These are phyloP conservation scores for Pherbina coryleti DNA, from an alignment of 2,888 invertebrate genomes.

Conservation along the genomic window DNA sequence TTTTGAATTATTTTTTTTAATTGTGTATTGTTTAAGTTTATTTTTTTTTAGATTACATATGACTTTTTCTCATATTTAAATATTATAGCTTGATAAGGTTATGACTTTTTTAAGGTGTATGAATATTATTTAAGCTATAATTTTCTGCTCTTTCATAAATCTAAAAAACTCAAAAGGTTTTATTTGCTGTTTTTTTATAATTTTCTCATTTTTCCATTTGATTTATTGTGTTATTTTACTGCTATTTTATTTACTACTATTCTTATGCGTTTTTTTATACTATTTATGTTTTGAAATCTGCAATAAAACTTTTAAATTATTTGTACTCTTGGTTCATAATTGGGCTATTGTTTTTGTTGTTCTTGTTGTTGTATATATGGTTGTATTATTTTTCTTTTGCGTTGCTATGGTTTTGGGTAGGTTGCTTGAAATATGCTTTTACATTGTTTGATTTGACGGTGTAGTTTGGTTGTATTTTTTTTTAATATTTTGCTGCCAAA, in stretches of 20 bases:
- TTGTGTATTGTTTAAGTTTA: too few species aligned
- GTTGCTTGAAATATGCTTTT: constrained; percentile 39
- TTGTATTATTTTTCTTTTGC: constrained; percentile 40
- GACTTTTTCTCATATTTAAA: not conserved
- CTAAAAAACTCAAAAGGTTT: constrained; percentile 37
- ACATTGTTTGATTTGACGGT: constrained; percentile 47
- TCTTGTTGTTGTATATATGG: constrained; percentile 44
- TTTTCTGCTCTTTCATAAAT: constrained; percentile 26
- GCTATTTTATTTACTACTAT: constrained; percentile 37
- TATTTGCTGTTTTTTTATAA: constrained; percentile 45
- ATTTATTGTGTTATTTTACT: constrained; percentile 32
- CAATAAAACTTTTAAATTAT: constrained; percentile 65
- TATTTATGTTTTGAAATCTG: constrained; percentile 62
- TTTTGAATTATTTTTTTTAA: too few species aligned
- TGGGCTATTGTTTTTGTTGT: constrained; percentile 65
- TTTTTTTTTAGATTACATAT: not conserved
- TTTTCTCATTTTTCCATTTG: constrained; percentile 41
- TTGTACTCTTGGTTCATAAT: constrained; percentile 70
- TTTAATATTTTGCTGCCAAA: constrained; percentile 38
- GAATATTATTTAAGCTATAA: constrained; percentile 40
- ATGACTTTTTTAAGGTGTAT: constrained; percentile 41
- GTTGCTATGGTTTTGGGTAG: constrained; percentile 32
- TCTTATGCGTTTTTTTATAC: constrained; percentile 43
- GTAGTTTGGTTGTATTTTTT: constrained; percentile 45
- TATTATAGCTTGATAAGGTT: not conserved